phyloP scores from a whole-genome alignment of 2,888 invertebrate genomes.

The Celastrina argiolus region DNA sequence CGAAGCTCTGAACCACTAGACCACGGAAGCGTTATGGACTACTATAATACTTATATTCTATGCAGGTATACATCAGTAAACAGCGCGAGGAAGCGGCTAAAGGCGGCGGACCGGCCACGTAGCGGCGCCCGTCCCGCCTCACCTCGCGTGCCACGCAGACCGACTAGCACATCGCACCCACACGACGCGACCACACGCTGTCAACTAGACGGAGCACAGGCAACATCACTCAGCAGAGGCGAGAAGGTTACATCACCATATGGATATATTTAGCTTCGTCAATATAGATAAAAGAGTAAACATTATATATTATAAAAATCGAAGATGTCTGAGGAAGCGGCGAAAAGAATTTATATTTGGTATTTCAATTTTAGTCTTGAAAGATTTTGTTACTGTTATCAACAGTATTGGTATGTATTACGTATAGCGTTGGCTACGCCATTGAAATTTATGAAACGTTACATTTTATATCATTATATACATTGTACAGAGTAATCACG shows the following conservation, averaged over 20 bases:
- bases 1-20: too few species aligned
- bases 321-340: neutral
- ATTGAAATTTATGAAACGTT: neutral
- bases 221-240: neutral
- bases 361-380: neutral
- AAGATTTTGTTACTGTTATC: neutral
- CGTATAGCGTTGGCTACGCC: neutral
- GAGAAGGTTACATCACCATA: too few species aligned
- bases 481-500: neutral
- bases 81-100: slow-evolving; percentile 56
- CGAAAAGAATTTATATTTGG: neutral
- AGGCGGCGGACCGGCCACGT: slow-evolving; percentile 48
- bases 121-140: slow-evolving; percentile 47
- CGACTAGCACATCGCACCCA: slow-evolving; percentile 32
- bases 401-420: neutral
- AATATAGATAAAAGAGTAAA: too few species aligned
- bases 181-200: slow-evolving; percentile 17
- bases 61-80: slow-evolving; percentile 70
- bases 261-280: too few species aligned
- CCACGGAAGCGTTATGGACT: too few species aligned
- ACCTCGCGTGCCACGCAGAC: slow-evolving; percentile 63
- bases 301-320: too few species aligned
- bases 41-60: neutral
- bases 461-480: neutral
- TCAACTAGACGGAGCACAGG: slow-evolving; percentile 2